These are phyloP conservation scores for Rhinopomastus cyanomelas DNA, from an alignment of 2,113 vertebrate species.

Conservation along the genomic window DNA sequence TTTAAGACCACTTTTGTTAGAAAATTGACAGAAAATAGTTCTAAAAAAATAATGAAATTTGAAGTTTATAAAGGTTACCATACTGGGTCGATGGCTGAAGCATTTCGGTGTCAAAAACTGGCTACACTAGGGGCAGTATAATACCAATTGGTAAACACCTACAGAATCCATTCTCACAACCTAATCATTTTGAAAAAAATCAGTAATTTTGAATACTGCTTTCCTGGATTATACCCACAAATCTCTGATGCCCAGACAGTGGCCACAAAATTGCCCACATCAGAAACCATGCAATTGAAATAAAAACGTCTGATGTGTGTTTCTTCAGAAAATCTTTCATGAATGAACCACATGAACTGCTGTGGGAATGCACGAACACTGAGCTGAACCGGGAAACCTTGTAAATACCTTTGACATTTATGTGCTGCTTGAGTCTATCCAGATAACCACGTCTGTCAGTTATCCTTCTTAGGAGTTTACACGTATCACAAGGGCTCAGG, in stretches of 20 bases:
- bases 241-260: background rate
- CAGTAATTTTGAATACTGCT: background rate
- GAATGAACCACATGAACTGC: background rate
- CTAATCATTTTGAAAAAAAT: background rate
- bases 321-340: background rate
- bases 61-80: background rate
- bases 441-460: slow-evolving; percentile 61
- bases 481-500: slow-evolving; percentile 54
- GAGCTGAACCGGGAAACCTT: slow-evolving; percentile 50
- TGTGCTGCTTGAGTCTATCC: slow-evolving; percentile 52
- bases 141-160: background rate
- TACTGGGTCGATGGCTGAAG: background rate
- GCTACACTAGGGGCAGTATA: background rate
- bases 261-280: background rate
- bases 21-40: background rate
- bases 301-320: background rate
- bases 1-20: background rate
- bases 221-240: background rate
- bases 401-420: slow-evolving; percentile 69
- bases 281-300: background rate
- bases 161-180: background rate
- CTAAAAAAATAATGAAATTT: background rate
- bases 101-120: background rate
- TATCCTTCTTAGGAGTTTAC: slow-evolving; percentile 72
- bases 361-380: slow-evolving; percentile 15